Conservation (phyloP, 2,888 invertebrate genomes). For the Polylopha cassiicola region DNA sequence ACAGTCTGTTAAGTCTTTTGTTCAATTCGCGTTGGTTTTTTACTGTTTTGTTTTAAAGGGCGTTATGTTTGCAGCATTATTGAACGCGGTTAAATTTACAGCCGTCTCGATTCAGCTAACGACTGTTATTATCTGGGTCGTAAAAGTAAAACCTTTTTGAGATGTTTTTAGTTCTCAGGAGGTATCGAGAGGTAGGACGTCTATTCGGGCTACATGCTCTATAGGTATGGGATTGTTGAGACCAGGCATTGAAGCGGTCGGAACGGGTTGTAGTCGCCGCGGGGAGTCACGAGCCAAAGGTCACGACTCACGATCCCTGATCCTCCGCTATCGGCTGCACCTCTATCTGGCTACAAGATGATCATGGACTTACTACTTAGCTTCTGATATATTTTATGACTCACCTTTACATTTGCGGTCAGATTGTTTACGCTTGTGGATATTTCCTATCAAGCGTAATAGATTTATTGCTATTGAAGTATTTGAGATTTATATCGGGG, state of each 20-base stretch:
- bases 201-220: too few species aligned
- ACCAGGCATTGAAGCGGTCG: conserved; percentile 23
- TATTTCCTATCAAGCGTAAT: too few species aligned
- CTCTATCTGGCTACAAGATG: conserved; percentile 32
- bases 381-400: conserved; percentile 31
- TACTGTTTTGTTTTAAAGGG: conserved; percentile 26
- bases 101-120: conserved; percentile 1
- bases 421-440: conserved; percentile 6
- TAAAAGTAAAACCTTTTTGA: conserved; percentile 12
- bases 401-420: conserved; percentile 7
- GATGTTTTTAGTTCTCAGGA: too few species aligned
- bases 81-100: too few species aligned
- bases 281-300: conserved; percentile 48
- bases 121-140: conserved; percentile 4
- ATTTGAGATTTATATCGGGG: too few species aligned
- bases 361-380: conserved; percentile 23
- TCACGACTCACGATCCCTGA: conserved; percentile 47
- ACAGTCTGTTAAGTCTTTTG: conserved; percentile 37
- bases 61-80: too few species aligned
- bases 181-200: too few species aligned
- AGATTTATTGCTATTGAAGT: too few species aligned
- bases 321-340: conserved; percentile 34
- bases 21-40: conserved; percentile 27
- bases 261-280: conserved; percentile 44
- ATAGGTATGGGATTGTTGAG: conserved; percentile 10